Base-by-base conservation (phyloP, 2,888 invertebrate genomes). In the Autographa gamma region DNA sequence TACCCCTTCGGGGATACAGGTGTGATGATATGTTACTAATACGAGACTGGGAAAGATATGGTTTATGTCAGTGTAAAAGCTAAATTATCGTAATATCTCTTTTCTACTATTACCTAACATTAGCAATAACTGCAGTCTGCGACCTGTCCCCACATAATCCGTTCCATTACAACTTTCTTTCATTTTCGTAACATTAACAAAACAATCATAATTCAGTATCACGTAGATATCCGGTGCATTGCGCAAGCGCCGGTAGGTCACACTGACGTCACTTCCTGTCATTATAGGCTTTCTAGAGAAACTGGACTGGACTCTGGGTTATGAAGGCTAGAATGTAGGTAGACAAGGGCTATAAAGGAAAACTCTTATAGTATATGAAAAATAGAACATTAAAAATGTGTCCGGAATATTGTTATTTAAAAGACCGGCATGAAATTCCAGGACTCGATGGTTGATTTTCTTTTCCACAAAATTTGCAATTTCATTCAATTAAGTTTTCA, bases 191-290 rank as follows among this genome's bases (percentile, higher is more conserved):
- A 60, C 67, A 60, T 77, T 69, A 66, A 56, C 60, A 69, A n/a
- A 71, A 79, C 70, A 79, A 66, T 78, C 79, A 60, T 65, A 67
- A 63, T 66, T 59, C 43, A 78, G 74, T 70, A 73, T 73, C 81
- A 81, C 74, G 74, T 68, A 73, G 77, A 69, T 78, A 80, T 81
- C 78, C 78, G 78, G 78, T 58, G 66, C 48, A 63, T 78, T 78
- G 78, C 81, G 78, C 69, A 78, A 78, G 78, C 78, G 66, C 54
- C 65, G 77, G 81, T 78, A 78, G 81, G 78, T 78, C 78, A 81
- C 78, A 73, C 69, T 52, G 76, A 66, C 65, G 77, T 81, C 81
- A 77, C 78, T 72, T 77, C 77, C 77, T 72, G 78, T 73, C 73
- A 81, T 77, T 77, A 81, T 38, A 72, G 77, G 81, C 81, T 77